Percentiles rank a stretch among this genome's conserved stretches.
These are phyloP conservation scores for Oreochromis aureus DNA, from an alignment of 2,113 vertebrate species.

Conservation along the genomic window DNA sequence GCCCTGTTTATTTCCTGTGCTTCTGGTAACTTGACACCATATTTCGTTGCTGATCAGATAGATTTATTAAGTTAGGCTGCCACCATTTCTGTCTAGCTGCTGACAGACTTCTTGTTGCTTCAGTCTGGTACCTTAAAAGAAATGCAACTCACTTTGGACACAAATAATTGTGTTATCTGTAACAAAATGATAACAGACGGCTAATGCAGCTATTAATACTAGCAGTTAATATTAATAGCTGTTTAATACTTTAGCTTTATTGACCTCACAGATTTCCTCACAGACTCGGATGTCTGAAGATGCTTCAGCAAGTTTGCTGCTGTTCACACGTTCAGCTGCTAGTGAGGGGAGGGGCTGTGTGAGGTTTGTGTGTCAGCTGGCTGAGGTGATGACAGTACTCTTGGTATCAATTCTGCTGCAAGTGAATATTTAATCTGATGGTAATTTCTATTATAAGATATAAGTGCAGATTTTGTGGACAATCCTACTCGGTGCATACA, in stretches of 20 bases:
- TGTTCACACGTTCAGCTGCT: background rate
- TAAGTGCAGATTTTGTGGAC: background rate
- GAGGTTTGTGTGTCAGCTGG: background rate
- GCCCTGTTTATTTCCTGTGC: background rate
- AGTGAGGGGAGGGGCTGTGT: background rate
- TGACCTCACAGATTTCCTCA: background rate
- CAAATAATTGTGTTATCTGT: background rate
- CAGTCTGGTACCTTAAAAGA: background rate
- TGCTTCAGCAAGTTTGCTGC: background rate
- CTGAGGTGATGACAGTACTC: background rate
- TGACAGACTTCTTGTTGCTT: background rate
- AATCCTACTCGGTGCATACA: background rate
- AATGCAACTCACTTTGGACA: background rate
- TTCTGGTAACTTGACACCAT: background rate
- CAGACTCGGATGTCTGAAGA: background rate
- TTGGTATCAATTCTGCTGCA: background rate
- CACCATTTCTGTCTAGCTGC: background rate
- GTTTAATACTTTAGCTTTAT: background rate
- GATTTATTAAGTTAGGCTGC: background rate
- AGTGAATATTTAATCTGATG: background rate
- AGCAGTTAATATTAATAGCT: background rate
- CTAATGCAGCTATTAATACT: background rate
- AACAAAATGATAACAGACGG: background rate
- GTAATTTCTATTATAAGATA: background rate
- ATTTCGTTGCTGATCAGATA: background rate